Conservation (phyloP, 2,113 vertebrate species). For the Takifugu bimaculatus region DNA sequence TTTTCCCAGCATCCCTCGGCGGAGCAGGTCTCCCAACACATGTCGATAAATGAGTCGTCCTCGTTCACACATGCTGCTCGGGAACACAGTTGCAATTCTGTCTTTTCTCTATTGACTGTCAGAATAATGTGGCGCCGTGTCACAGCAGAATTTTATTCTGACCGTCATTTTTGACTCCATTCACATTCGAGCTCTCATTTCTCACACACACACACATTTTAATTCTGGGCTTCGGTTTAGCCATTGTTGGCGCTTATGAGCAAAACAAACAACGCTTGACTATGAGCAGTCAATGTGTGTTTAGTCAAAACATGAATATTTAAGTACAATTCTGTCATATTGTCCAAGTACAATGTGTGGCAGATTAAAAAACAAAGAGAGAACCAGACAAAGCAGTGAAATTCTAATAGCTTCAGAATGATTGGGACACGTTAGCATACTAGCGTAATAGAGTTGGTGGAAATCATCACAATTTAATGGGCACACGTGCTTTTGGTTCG, state of each 20-base stretch:
- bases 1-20: slow-evolving; percentile 7
- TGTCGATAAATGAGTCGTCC: slow-evolving; percentile 40
- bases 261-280: slow-evolving; percentile 24
- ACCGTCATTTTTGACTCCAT: slow-evolving; percentile 4
- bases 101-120: background rate
- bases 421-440: background rate
- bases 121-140: background rate
- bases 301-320: slow-evolving; percentile 12
- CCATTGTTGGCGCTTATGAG: slow-evolving; percentile 22
- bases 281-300: slow-evolving; percentile 17
- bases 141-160: slow-evolving; percentile 3
- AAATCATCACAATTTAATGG: too few relatives aligned
- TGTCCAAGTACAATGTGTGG: slow-evolving; percentile 13
- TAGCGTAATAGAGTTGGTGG: too few relatives aligned
- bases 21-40: slow-evolving; percentile 16
- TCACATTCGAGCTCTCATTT: slow-evolving; percentile 8
- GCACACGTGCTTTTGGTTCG: too few relatives aligned
- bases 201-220: slow-evolving; percentile 13
- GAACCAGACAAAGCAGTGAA: background rate
- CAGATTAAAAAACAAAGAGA: slow-evolving; percentile 6
- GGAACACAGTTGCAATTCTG: background rate
- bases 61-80: slow-evolving; percentile 12
- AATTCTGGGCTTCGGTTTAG: slow-evolving; percentile 19
- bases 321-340: slow-evolving; percentile 1
- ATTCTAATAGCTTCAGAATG: background rate